Percentiles rank a stretch among this genome's conserved stretches.
These are phyloP conservation scores for Hucho hucho DNA, from an alignment of 2,113 vertebrate species.

Conservation along the genomic window DNA sequence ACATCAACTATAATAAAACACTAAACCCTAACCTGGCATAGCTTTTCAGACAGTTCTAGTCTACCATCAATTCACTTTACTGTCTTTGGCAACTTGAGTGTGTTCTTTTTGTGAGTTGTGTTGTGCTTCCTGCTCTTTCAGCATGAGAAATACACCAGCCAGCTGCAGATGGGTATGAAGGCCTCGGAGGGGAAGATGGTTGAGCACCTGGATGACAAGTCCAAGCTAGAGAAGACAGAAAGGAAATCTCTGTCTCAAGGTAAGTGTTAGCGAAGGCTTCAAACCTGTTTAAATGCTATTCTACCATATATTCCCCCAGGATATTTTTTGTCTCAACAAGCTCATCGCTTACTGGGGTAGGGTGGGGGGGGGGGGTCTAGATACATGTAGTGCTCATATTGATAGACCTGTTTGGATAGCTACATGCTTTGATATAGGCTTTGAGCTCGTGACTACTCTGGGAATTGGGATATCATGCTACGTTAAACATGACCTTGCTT, in stretches of 20 bases:
- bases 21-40: not conserved
- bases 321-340: too few relatives aligned
- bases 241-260: constrained; percentile 68
- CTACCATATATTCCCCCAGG: too few relatives aligned
- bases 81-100: not conserved
- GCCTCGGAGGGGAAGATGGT: constrained; percentile 58
- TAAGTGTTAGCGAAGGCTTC: constrained; percentile 39
- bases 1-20: not conserved
- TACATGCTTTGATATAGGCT: not conserved
- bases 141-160: constrained; percentile 98
- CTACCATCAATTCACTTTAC: not conserved
- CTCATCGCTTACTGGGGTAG: too few relatives aligned
- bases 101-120: not conserved
- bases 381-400: too few relatives aligned
- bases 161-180: constrained; percentile 86
- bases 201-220: constrained; percentile 73
- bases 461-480: not conserved
- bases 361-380: too few relatives aligned
- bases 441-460: not conserved
- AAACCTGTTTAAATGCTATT: not conserved
- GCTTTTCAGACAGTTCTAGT: not conserved
- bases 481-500: not conserved
- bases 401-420: too few relatives aligned
- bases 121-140: constrained; percentile 57
- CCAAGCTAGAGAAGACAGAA: constrained; percentile 75